Evolutionary conservation across 2,888 invertebrate species (phyloP).

Genomic region (Unio delphinus): DNA sequence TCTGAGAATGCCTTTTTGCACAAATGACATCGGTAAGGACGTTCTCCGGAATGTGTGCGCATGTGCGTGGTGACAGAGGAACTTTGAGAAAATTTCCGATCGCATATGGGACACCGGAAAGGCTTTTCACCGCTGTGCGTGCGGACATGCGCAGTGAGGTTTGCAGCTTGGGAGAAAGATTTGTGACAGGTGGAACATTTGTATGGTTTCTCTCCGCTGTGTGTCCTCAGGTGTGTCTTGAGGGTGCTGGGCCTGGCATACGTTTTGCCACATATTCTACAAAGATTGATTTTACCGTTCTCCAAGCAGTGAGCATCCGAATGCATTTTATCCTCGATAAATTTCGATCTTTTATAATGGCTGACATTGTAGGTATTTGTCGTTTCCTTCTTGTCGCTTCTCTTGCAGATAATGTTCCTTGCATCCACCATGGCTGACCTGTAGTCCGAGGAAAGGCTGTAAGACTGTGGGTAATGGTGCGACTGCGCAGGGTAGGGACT

Average conservation of each 20-base stretch:
- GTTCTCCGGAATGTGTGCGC: constrained; percentile 99
- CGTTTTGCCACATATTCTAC: constrained; percentile 95
- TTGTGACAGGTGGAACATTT: constrained; percentile 82
- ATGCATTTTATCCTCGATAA: constrained; percentile 42
- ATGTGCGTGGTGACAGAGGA: constrained; percentile 97
- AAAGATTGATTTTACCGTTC: constrained; percentile 78
- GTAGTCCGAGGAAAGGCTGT: constrained; percentile 54
- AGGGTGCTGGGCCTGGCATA: constrained; percentile 95
- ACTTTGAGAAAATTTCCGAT: constrained; percentile 94
- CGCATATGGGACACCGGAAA: constrained; percentile 97
- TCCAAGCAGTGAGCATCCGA: constrained; percentile 31
- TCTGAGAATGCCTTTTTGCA: constrained; percentile 99
- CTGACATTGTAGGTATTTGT: constrained; percentile 37
- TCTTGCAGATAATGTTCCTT: constrained; percentile 52
- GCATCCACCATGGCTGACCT: constrained; percentile 39
- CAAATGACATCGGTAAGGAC: constrained; percentile 94
- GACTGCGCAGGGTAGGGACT: constrained; percentile 28
- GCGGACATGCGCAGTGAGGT: constrained; percentile 95
- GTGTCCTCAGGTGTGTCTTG: constrained; percentile 96
- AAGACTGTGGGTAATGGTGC: constrained; percentile 42
- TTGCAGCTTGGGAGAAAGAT: constrained; percentile 98
- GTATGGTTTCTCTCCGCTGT: constrained; percentile 95
- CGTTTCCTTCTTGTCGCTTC: constrained; percentile 54
- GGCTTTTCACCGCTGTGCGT: constrained; percentile 99
- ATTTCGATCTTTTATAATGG: constrained; percentile 49